Evolutionary conservation across 2,113 vertebrate genomes (phyloP).

Genomic region (Dipodomys stephensi): DNA sequence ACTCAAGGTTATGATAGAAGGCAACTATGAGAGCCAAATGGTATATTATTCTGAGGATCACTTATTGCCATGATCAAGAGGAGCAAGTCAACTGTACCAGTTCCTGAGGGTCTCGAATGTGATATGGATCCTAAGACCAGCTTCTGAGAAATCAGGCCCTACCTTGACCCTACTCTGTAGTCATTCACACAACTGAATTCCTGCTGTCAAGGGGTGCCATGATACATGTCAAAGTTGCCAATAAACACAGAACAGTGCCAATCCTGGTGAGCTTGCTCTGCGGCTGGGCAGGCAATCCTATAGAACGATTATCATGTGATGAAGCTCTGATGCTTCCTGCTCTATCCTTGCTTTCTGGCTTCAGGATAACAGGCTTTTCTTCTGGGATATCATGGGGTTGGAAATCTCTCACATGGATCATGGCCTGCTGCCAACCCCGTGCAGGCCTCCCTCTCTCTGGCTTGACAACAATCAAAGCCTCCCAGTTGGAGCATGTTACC

Average conservation of each 20-base stretch:
- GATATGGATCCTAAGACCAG: constrained; percentile 67
- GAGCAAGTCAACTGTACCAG: constrained; percentile 47
- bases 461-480: constrained; percentile 69
- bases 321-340: constrained; percentile 68
- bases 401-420: constrained; percentile 37
- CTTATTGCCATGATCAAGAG: constrained; percentile 44
- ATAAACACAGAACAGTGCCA: constrained; percentile 79
- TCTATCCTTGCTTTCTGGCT: constrained; percentile 62
- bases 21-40: constrained; percentile 6
- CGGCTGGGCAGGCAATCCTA: constrained; percentile 78
- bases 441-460: constrained; percentile 28
- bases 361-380: constrained; percentile 75
- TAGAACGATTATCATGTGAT: constrained; percentile 83
- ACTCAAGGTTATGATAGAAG: constrained; percentile 1
- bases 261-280: constrained; percentile 82
- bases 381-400: constrained; percentile 35
- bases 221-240: constrained; percentile 73
- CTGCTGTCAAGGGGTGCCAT: constrained; percentile 68
- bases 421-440: neutral
- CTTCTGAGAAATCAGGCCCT: constrained; percentile 84
- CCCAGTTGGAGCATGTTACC: constrained; percentile 67
- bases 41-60: neutral
- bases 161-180: constrained; percentile 77
- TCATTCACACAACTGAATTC: constrained; percentile 82
- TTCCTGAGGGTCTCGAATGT: constrained; percentile 32